Evolutionary conservation across 2,797 vertebrate species (phyloP).

Genomic region (Enteromius radiatus): DNA sequence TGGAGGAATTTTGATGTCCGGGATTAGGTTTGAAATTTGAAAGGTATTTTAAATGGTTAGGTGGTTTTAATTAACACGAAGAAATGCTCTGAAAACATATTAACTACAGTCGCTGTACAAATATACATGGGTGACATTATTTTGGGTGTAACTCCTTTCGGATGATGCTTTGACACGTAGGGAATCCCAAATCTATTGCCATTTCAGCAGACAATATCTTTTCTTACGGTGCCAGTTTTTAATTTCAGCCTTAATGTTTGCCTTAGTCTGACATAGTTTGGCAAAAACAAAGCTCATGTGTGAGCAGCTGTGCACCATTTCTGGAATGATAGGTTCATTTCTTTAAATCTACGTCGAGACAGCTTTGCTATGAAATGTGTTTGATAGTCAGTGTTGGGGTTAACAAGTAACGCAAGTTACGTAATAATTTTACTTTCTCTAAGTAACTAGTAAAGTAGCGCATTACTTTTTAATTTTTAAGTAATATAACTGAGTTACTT

Average conservation of each 20-base stretch:
- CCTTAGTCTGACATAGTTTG: conserved; percentile 7
- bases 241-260: conserved; percentile 21
- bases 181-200: conserved; percentile 28
- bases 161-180: conserved; percentile 6
- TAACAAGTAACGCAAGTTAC: too few relatives aligned
- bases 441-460: too few relatives aligned
- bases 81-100: background rate
- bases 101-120: background rate
- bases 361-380: conserved; percentile 5
- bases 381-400: too few relatives aligned
- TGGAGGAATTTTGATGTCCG: background rate
- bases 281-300: conserved; percentile 51
- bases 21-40: conserved; percentile 14
- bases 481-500: too few relatives aligned
- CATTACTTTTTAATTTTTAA: too few relatives aligned
- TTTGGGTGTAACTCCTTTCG: conserved; percentile 34
- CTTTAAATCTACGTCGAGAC: conserved; percentile 39
- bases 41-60: background rate
- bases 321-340: conserved; percentile 23
- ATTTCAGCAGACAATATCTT: conserved; percentile 4
- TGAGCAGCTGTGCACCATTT: conserved; percentile 56
- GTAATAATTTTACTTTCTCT: too few relatives aligned
- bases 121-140: background rate
- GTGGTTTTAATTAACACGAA: conserved; percentile 20
- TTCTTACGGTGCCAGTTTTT: conserved; percentile 21